Evolutionary conservation across 2,797 vertebrate genomes (phyloP).

Genomic region (Limnodromus scolopaceus): DNA sequence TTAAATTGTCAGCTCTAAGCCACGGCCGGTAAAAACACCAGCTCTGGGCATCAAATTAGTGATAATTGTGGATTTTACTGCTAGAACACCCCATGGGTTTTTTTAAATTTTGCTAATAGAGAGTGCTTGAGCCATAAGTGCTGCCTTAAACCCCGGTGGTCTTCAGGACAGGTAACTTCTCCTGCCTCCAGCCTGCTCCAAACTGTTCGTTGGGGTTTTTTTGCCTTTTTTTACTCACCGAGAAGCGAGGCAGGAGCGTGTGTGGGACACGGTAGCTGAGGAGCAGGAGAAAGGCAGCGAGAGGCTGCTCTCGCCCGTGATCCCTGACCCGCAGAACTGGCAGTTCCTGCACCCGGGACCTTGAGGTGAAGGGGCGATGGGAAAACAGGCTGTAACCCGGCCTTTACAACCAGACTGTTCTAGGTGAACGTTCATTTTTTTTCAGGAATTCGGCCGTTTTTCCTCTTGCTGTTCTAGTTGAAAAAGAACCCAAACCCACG

Average conservation of each 20-base stretch:
- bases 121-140: not conserved
- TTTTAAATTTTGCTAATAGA: not conserved
- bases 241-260: not conserved
- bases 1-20: not conserved
- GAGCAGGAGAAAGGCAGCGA: not conserved
- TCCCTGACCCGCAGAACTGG: not conserved
- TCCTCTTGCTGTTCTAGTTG: not conserved
- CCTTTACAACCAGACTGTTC: not conserved
- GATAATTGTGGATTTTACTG: not conserved
- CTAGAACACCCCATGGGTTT: not conserved
- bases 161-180: not conserved
- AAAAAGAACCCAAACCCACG: not conserved
- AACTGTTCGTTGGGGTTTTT: not conserved
- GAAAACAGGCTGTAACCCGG: not conserved
- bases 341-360: not conserved
- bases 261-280: not conserved
- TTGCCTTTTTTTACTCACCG: not conserved
- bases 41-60: not conserved
- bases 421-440: not conserved
- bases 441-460: not conserved
- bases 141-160: not conserved
- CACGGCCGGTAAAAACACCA: rapidly evolving
- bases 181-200: not conserved
- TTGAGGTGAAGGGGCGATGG: rapidly evolving
- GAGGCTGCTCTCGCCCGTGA: not conserved